phyloP scores from a whole-genome alignment of 2,113 vertebrate genomes.

The Camelus bactrianus region DNA sequence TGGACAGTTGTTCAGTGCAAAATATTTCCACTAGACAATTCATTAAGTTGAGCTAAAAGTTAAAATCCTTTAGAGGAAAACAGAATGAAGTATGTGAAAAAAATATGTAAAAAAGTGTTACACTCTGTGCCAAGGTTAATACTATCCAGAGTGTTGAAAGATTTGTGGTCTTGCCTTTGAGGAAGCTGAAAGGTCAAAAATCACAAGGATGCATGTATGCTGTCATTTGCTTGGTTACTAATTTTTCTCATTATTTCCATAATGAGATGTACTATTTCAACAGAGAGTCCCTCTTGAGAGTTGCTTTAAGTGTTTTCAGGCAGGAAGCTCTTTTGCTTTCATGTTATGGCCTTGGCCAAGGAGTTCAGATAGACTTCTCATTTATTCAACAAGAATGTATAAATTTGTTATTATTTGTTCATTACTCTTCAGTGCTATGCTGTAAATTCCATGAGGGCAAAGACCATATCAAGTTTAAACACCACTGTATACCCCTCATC shows the following conservation, averaged over 20 bases:
- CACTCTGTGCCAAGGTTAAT: neutral
- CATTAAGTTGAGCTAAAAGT: neutral
- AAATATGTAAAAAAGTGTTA: neutral
- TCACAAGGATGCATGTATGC: conserved; percentile 22
- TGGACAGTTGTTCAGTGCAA: neutral
- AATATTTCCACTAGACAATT: conserved; percentile 31
- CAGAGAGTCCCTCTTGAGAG: conserved; percentile 13
- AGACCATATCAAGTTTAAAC: neutral
- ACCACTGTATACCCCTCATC: neutral
- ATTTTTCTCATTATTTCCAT: conserved; percentile 65
- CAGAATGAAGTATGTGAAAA: neutral
- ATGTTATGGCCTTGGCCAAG: neutral
- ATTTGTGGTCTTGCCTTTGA: conserved; percentile 44
- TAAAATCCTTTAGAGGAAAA: conserved; percentile 10
- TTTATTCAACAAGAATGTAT: conserved; percentile 33
- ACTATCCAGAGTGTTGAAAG: neutral
- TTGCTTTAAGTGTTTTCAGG: conserved; percentile 34
- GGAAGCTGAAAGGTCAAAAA: conserved; percentile 52
- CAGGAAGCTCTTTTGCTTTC: neutral
- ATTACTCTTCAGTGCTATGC: neutral
- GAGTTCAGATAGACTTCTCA: neutral
- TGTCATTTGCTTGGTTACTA: neutral
- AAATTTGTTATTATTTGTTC: neutral
- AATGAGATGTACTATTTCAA: conserved; percentile 66
- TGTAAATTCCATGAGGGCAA: neutral